Evolutionary conservation across 2,797 vertebrate species (phyloP).

Genomic region (Neosilurus mollespiculum): DNA sequence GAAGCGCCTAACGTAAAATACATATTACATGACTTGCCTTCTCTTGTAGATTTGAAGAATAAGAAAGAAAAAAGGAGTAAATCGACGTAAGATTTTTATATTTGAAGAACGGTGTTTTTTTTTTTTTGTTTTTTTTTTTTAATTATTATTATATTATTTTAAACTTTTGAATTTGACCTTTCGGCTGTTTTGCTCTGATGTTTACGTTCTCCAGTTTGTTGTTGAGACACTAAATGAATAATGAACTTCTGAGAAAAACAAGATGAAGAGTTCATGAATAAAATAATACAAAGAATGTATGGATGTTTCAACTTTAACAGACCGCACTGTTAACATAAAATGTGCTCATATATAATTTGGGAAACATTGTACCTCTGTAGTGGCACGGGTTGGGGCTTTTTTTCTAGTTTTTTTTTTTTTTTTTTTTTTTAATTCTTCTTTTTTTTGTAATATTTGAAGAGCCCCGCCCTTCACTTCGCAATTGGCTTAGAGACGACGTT

Average conservation of each 20-base stretch:
- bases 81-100: neutral
- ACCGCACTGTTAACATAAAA: neutral
- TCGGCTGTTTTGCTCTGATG: neutral
- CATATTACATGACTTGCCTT: constrained; percentile 7
- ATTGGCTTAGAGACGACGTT: constrained; percentile 71
- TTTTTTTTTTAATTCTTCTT: neutral
- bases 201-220: constrained; percentile 1
- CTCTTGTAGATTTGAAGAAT: neutral
- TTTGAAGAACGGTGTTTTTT: neutral
- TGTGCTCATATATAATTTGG: constrained; percentile 26
- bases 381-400: constrained; percentile 46
- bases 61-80: neutral
- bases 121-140: too few relatives aligned
- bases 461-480: constrained; percentile 70
- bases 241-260: neutral
- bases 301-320: neutral
- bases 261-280: neutral
- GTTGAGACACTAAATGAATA: constrained; percentile 22
- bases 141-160: neutral
- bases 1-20: constrained; percentile 9
- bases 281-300: neutral
- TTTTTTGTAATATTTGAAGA: neutral
- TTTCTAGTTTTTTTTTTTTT: neutral
- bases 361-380: constrained; percentile 43
- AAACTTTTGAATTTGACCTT: neutral